A percentile compares a stretch with the other conserved stretches of the same genome.
Conservation (phyloP, 2,888 invertebrate species). For the Apodemia mormo region DNA sequence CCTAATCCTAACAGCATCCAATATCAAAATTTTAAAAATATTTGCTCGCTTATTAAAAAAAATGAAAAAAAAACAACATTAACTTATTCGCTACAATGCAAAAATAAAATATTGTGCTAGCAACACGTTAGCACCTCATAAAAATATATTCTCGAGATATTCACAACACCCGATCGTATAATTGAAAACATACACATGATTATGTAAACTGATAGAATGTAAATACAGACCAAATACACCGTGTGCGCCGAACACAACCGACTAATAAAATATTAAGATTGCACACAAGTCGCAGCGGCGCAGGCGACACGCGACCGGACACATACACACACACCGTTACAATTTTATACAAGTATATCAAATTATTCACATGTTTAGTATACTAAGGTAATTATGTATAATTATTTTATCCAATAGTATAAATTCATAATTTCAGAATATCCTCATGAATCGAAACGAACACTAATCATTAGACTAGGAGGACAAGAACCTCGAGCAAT, state of each 20-base stretch:
- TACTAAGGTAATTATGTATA: neutral
- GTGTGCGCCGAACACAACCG: slow-evolving; percentile 67
- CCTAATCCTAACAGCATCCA: slow-evolving; percentile 57
- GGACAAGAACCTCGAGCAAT: no score
- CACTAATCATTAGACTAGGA: no score
- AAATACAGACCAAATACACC: slow-evolving; percentile 35
- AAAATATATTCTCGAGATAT: slow-evolving; percentile 60
- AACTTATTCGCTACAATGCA: slow-evolving; percentile 54
- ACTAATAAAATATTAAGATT: slow-evolving; percentile 66
- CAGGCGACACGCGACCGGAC: slow-evolving; percentile 7
- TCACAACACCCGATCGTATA: slow-evolving; percentile 58
- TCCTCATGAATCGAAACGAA: no score
- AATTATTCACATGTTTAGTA: neutral
- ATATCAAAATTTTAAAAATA: slow-evolving; percentile 17
- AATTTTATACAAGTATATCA: neutral
- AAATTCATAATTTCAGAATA: no score
- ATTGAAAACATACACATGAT: slow-evolving; percentile 33
- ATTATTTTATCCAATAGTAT: neutral
- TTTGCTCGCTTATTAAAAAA: slow-evolving; percentile 28
- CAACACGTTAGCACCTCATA: slow-evolving; percentile 65
- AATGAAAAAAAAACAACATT: slow-evolving; percentile 44
- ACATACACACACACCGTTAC: neutral
- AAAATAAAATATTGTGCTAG: slow-evolving; percentile 63
- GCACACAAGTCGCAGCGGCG: slow-evolving; percentile 52
- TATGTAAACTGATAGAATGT: slow-evolving; percentile 29